Conservation (phyloP, 1,140 invertebrate genomes). For the Cecropterus lyciades region DNA sequence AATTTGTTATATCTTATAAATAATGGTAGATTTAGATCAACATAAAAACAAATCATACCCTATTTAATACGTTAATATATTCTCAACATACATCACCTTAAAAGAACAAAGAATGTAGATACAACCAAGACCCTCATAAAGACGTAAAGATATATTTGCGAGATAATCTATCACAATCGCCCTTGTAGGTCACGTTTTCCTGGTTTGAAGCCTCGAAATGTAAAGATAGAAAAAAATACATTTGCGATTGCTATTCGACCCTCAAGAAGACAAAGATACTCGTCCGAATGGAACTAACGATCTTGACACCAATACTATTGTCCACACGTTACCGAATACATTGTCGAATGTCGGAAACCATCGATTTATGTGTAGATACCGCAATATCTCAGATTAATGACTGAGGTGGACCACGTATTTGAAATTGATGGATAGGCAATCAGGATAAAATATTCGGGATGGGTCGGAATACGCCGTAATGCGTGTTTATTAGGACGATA, state of each 20-base stretch:
- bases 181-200: constrained; percentile 11
- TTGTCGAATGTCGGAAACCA: constrained; percentile 46
- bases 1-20: no score
- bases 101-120: constrained; percentile 13
- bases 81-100: constrained; percentile 8
- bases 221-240: constrained; percentile 17
- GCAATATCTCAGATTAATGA: constrained; percentile 40
- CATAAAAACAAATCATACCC: constrained; percentile 12
- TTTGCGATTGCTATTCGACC: constrained; percentile 46
- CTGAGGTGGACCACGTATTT: constrained; percentile 36
- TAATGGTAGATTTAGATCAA: no score
- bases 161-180: constrained; percentile 3
- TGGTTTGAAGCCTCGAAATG: constrained; percentile 1
- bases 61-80: constrained; percentile 11
- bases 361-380: constrained; percentile 48
- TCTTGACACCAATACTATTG: constrained; percentile 67
- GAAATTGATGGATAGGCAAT: constrained; percentile 45
- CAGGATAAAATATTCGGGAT: constrained; percentile 29
- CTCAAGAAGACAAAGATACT: constrained; percentile 53
- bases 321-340: constrained; percentile 42
- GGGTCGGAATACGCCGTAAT: constrained; percentile 5
- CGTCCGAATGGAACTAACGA: constrained; percentile 42
- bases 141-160: constrained; percentile 11
- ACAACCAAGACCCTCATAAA: constrained; percentile 4
- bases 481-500: constrained; percentile 22